Base-by-base conservation (phyloP, 2,113 vertebrate genomes). In the Sorex fumeus region DNA sequence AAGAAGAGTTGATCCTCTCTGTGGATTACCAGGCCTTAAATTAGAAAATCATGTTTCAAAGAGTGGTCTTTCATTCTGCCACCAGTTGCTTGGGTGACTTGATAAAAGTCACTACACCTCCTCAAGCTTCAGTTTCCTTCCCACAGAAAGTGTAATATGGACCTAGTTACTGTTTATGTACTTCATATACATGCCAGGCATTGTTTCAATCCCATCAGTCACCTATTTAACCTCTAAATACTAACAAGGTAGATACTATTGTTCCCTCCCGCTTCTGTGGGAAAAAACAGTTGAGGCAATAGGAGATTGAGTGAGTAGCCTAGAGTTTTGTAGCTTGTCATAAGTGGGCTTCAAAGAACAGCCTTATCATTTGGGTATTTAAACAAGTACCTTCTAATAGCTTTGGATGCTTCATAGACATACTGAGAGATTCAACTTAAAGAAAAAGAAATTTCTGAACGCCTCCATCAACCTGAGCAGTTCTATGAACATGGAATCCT, bases 111-210 rank as follows among this genome's bases (percentile, higher is more conserved):
- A 6, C 12, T 47, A 71, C 1, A 21, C 47, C 34, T 92, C 28
- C 72, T 45, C 11, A 12, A 78, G 53, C 74, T 74, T 90, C 79
- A 50, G 57, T 71, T 43, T 92, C 34, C 50, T 43, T 53, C n/a
- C 3, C 11, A 50, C 62, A 1, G 32, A 32, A 83, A 66, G 74
- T 62, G 50, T 28, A 43, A 30, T 25, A 16, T 28, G n/a, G 19
- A 27, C 62, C 66, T 5, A 19, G 12, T 21, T 45, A 36, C 78
- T 19, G 27, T 34, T 76, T 43, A n/a, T 6, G 0, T 25, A 9
- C 16, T 6, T 9, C 43, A 30, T 27, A 34, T 0, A 0, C 3
- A 12, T 36, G 82, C 66, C 43, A 70, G 40, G 18, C 16, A 30
- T 47, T 40, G 72, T 71, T 70, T 64, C 25, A 23, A 6, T 74